Percentiles rank a stretch among this genome's conserved stretches.
Evolutionary conservation across 2,113 vertebrate species (phyloP).

Genomic region (Gnathonemus longibarbis): DNA sequence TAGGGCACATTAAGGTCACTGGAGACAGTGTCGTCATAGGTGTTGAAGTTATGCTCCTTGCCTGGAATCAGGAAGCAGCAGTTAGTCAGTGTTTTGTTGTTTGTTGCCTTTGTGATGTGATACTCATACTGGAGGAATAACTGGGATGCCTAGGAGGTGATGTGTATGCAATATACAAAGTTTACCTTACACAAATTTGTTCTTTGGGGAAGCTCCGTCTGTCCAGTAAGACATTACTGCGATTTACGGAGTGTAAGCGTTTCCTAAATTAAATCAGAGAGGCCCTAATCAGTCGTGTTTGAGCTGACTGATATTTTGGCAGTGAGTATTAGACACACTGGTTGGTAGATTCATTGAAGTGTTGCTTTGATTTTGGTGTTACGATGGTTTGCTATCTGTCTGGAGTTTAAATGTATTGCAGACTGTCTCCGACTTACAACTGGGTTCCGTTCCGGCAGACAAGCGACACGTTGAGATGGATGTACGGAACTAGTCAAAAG

Average conservation of each 20-base stretch:
- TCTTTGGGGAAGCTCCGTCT: background rate
- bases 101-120: background rate
- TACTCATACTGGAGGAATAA: background rate
- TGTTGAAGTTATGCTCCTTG: slow-evolving; percentile 71
- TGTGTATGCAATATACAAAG: background rate
- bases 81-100: background rate
- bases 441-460: background rate
- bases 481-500: background rate
- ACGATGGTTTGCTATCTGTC: background rate
- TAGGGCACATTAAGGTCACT: slow-evolving; percentile 77
- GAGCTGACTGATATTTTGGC: background rate
- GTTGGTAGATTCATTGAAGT: background rate
- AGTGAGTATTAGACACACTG: background rate
- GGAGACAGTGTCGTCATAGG: slow-evolving; percentile 62
- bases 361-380: background rate
- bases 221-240: background rate
- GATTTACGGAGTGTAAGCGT: background rate
- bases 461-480: background rate
- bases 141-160: background rate
- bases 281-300: background rate
- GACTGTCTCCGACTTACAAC: background rate
- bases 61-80: slow-evolving; percentile 41
- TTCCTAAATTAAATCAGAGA: background rate
- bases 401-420: background rate
- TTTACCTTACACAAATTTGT: background rate